Conservation (phyloP, 2,888 invertebrate genomes). For the Lasiommata megera region DNA sequence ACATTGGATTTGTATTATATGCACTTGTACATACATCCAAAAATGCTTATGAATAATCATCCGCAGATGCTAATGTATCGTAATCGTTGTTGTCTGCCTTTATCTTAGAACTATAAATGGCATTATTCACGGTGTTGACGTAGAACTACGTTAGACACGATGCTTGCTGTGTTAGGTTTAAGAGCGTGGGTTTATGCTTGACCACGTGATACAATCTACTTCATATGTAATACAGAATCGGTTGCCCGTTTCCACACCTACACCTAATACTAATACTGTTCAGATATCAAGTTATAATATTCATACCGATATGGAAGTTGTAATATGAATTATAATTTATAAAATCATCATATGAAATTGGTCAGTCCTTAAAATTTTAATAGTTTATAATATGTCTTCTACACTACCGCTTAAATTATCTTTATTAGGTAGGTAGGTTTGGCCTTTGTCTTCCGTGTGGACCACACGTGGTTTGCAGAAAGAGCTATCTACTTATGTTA, state of each 20-base stretch:
- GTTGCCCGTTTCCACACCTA: conserved; percentile 35
- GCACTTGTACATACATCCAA: neutral
- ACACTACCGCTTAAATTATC: too few relatives aligned
- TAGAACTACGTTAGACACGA: conserved; percentile 49
- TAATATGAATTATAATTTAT: neutral
- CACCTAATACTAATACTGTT: conserved; percentile 14
- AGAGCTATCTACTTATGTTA: too few relatives aligned
- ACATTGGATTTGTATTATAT: neutral
- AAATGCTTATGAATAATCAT: conserved; percentile 3
- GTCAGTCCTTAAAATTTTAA: too few relatives aligned
- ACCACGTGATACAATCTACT: conserved; percentile 48
- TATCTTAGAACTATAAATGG: conserved; percentile 37
- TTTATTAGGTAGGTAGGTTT: too few relatives aligned
- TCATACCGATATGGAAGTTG: neutral
- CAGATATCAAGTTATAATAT: neutral
- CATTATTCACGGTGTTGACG: conserved; percentile 55
- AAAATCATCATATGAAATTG: too few relatives aligned
- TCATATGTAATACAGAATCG: conserved; percentile 33
- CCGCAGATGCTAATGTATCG: conserved; percentile 1
- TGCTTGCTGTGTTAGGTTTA: conserved; percentile 45
- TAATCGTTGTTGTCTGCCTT: conserved; percentile 21
- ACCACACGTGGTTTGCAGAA: too few relatives aligned
- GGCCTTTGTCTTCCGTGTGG: too few relatives aligned
- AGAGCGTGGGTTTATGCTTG: conserved; percentile 50
- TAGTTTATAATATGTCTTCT: too few relatives aligned